Base-by-base conservation (phyloP, 2,888 invertebrate genomes). In the Drosophila phalerata region DNA sequence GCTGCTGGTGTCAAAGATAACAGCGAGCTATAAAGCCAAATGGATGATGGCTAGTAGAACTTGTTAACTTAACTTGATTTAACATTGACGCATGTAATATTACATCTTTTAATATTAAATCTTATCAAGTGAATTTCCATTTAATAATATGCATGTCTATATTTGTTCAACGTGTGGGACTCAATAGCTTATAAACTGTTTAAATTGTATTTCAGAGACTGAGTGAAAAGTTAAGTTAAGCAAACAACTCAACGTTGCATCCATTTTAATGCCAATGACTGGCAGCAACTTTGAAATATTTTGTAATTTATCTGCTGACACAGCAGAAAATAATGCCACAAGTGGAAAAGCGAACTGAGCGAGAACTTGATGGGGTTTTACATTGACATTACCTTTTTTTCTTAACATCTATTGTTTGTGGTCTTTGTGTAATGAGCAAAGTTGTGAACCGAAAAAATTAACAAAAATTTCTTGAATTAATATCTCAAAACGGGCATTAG, bases 251-350 rank as follows among this genome's bases (percentile, higher is more conserved):
- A 17, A 13, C 45, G 25, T 53, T 70, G 56, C 66, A 77, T 77
- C 71, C 88, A 75, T 79, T 80, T 77, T 88, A 68, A 83, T 83
- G 71, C 70, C 82, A 73, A 83, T 88, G 85, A 85, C 85, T 85
- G 75, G 85, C 84, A 77, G 70, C 65, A 77, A 77, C 70, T 77
- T 56, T 57, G 77, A 75, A 55, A 75, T 69, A 79, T 83, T 85
- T 83, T 77, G 84, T 69, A 88, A 85, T 85, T 83, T 85, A 85
- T 85, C 88, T 88, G 88, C 85, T 85, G 80, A 85, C 88, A 77
- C 73, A 83, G 88, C 85, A 85, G 58, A 88, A 88, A 88, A 85
- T 88, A 85, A 85, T 85, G 83, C 85, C 76, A 85, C 73, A 81
- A 85, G 72, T 79, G 87, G 57, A 40, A 48, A 38, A 55, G 32